Conservation (phyloP, 2,888 invertebrate genomes). For the Chalcis sispes region DNA sequence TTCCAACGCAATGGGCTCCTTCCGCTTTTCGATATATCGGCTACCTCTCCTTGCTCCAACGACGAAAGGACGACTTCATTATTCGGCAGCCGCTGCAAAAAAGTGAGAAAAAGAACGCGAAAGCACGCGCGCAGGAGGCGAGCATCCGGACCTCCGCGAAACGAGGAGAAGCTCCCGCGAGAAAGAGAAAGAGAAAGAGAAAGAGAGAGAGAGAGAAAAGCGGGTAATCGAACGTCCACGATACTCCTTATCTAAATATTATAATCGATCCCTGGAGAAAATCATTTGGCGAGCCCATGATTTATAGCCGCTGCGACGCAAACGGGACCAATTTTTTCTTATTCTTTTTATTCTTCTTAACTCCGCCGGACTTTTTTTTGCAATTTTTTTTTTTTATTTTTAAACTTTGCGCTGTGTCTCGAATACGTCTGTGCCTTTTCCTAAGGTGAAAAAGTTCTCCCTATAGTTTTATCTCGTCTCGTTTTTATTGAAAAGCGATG, state of each 20-base stretch:
- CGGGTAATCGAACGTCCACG: slow-evolving; percentile 30
- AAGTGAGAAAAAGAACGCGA: slow-evolving; percentile 3
- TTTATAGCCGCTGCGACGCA: slow-evolving; percentile 25
- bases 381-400: slow-evolving; percentile 7
- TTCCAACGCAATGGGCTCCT: neutral
- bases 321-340: slow-evolving; percentile 24
- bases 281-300: slow-evolving; percentile 39
- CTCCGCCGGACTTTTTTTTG: neutral
- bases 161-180: slow-evolving; percentile 1
- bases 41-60: neutral
- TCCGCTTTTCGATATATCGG: slow-evolving; percentile 20
- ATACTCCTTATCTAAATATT: slow-evolving; percentile 53
- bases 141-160: slow-evolving; percentile 44
- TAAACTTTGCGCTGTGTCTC: neutral
- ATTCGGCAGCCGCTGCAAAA: slow-evolving; percentile 9
- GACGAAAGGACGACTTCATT: slow-evolving; percentile 31
- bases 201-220: neutral
- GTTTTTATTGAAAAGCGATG: slow-evolving; percentile 37
- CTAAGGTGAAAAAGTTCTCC: too few species aligned
- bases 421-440: neutral
- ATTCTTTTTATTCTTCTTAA: too few species aligned
- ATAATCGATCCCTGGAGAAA: slow-evolving; percentile 53
- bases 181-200: too few species aligned
- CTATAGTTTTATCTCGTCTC: slow-evolving; percentile 7
- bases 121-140: neutral